Percentiles rank a stretch among this genome's conserved stretches.
Evolutionary conservation across 1,140 invertebrate genomes (phyloP).

Genomic region (Heliconius himera): DNA sequence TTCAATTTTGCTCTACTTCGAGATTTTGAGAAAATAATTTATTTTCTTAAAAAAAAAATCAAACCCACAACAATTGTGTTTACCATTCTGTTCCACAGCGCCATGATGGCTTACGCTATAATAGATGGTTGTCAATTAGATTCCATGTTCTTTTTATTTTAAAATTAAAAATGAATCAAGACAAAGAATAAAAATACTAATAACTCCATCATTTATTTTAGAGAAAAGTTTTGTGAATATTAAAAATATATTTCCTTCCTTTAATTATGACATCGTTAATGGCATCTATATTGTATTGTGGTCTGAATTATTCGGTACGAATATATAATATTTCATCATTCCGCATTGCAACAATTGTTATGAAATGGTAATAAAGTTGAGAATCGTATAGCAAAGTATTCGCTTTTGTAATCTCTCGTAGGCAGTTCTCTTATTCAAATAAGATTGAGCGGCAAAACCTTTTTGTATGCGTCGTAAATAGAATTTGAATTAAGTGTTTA

Average conservation of each 20-base stretch:
- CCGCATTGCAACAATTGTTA: conserved; percentile 13
- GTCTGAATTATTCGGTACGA: conserved; percentile 18
- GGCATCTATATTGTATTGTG: conserved; percentile 19
- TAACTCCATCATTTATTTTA: background rate
- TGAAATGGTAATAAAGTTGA: conserved; percentile 3
- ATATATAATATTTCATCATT: conserved; percentile 25
- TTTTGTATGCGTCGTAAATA: conserved; percentile 35
- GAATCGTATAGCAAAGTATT: background rate
- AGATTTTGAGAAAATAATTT: no score
- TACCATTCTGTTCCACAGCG: no score
- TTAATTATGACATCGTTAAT: conserved; percentile 17
- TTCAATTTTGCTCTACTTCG: no score
- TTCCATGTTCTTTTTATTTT: background rate
- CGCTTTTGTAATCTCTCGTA: conserved; percentile 23
- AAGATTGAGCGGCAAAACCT: conserved; percentile 31
- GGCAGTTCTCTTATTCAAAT: conserved; percentile 37
- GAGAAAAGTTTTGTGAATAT: background rate
- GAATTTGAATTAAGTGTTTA: conserved; percentile 35
- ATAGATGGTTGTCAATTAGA: no score
- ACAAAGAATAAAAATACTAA: background rate
- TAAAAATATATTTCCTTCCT: background rate
- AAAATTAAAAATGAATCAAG: background rate
- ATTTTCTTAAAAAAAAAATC: no score
- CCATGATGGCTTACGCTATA: no score
- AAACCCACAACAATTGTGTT: no score